Conservation (phyloP, 2,888 invertebrate species). For the Mythimna ferrago region DNA sequence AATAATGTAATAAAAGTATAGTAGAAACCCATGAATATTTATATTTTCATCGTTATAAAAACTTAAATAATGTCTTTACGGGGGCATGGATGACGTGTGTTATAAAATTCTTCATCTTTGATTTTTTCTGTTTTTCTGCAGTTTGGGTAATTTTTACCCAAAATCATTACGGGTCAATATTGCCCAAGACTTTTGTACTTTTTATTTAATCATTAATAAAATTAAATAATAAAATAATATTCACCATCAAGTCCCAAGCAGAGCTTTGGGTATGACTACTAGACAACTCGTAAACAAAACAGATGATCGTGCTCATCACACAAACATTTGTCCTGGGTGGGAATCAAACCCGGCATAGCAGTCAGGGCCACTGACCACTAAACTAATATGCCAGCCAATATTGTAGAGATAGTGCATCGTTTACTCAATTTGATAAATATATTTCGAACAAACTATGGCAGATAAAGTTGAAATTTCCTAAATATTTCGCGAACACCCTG, state of each 20-base stretch:
- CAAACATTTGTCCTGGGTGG: too few relatives aligned
- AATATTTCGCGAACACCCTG: constrained; percentile 47
- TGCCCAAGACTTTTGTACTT: not conserved
- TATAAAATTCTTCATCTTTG: not conserved
- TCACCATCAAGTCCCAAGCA: too few relatives aligned
- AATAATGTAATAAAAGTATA: constrained; percentile 40
- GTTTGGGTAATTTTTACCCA: not conserved
- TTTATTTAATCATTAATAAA: not conserved
- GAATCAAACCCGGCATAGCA: too few relatives aligned
- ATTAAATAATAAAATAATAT: too few relatives aligned
- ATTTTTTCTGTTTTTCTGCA: not conserved
- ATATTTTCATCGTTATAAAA: constrained; percentile 30
- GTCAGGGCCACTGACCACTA: too few relatives aligned
- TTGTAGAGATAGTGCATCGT: not conserved
- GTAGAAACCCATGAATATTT: constrained; percentile 41
- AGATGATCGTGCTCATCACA: too few relatives aligned
- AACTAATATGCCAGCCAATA: too few relatives aligned
- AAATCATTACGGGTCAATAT: not conserved
- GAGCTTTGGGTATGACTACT: too few relatives aligned
- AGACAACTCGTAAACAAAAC: too few relatives aligned
- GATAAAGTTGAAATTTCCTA: constrained; percentile 41
- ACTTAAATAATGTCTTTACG: constrained; percentile 20
- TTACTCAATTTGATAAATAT: constrained; percentile 7
- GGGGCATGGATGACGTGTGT: not conserved
- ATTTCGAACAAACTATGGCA: constrained; percentile 11